Evolutionary conservation across 2,797 vertebrate species (phyloP), one percentile per base, ranked within the genome.

Genomic region (Gambusia yucatana): DNA sequence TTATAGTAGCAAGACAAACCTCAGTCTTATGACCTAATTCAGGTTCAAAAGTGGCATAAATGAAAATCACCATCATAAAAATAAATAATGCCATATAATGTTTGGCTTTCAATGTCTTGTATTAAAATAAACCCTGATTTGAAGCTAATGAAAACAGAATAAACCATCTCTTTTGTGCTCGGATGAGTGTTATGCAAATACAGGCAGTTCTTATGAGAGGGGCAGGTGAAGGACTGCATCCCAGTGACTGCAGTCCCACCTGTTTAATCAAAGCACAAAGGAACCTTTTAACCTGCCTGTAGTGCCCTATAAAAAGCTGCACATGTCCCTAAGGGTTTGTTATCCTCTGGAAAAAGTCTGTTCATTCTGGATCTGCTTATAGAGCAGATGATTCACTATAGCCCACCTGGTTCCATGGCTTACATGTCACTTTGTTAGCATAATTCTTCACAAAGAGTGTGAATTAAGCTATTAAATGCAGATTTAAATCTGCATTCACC

Each of bases 181-280:
- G 52, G 76, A 87, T 94, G 91, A 88, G 90, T 91, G 84, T 90
- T 89, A 91, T 93, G 89, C 86, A 90, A 92, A 94, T 92, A 39
- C 13, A 41, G 75, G 84, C 77, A 73, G 73, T 77, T 77, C 20
- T 20, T 36, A 59, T 79, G 41, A 78, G 81, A 69, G 77, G 70
- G 55, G 63, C 33, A 75, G 79, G 80, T 83, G 88, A 79, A 89
- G 87, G 78, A 77, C 61, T 72, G 76, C 72, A 46, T 86, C 90
- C 90, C 90, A 91, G 86, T 79, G 83, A 89, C 91, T 85, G 52
- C 25, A 90, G 88, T 92, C 87, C 88, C 91, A 93, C 93, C 92
- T 95, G 94, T 94, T 94, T 92, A 82, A 87, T 93, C 86, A 90
- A 70, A 79, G 67, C 82, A 84, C 84, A 84, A 73, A 86, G 43